phyloP scores from a whole-genome alignment of 1,140 invertebrate genomes.

The Elysia chlorotica region DNA sequence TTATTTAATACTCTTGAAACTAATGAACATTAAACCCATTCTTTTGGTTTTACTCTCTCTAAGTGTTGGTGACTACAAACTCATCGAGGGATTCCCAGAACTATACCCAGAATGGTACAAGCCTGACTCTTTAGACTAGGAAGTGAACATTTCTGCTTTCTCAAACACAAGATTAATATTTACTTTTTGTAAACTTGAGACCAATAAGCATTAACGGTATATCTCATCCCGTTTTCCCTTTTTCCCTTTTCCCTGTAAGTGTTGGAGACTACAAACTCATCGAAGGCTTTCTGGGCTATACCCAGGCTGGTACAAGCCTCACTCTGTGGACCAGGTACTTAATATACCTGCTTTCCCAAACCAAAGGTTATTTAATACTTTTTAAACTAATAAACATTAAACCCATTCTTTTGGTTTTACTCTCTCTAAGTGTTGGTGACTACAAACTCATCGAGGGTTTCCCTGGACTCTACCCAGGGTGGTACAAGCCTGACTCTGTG shows the following conservation, averaged over 20 bases:
- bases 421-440: not conserved
- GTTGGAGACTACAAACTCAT: not conserved
- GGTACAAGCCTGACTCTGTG: not conserved
- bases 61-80: constrained; percentile 23
- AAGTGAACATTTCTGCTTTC: not conserved
- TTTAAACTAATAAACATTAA: not conserved
- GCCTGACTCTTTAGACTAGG: not conserved
- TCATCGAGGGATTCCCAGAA: constrained; percentile 27
- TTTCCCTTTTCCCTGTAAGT: not conserved
- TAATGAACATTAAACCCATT: not conserved
- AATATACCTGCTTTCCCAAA: too few species aligned
- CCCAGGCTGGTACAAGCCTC: not conserved
- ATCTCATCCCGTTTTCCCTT: not conserved
- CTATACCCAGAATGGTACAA: constrained; percentile 18
- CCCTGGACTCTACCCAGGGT: not conserved
- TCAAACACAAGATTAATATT: too few species aligned
- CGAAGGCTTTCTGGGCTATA: not conserved
- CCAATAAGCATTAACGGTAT: too few species aligned
- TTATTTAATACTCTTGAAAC: too few species aligned
- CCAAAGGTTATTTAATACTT: too few species aligned
- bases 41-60: not conserved
- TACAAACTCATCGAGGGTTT: not conserved
- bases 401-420: not conserved
- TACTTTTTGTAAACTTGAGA: too few species aligned
- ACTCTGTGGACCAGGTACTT: not conserved